Conservation (phyloP, 2,888 invertebrate genomes). For the Lumbricus terrestris region DNA sequence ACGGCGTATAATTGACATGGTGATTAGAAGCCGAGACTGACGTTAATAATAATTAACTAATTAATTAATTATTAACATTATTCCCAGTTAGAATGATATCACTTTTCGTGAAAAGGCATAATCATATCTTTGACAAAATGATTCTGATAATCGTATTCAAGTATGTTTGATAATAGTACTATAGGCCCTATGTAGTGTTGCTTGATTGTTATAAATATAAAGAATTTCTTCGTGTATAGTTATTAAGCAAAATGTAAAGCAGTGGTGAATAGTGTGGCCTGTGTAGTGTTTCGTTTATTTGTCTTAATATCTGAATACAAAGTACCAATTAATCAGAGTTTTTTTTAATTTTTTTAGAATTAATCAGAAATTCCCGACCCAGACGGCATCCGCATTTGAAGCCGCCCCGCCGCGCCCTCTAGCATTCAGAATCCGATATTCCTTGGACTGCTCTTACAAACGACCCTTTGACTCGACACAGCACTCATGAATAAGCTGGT, state of each 20-base stretch:
- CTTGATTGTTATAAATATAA: background rate
- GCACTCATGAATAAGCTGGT: too few species aligned
- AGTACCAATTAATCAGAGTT: background rate
- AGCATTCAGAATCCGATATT: too few species aligned
- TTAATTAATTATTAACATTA: too few species aligned
- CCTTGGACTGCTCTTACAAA: too few species aligned
- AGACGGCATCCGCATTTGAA: too few species aligned
- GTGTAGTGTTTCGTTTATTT: background rate
- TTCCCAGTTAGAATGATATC: background rate
- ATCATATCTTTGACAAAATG: slow-evolving; percentile 3
- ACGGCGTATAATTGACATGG: background rate
- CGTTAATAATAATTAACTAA: too few species aligned
- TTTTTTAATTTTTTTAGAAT: too few species aligned
- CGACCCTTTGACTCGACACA: too few species aligned
- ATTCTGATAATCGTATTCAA: background rate
- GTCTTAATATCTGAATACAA: background rate
- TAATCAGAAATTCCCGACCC: too few species aligned
- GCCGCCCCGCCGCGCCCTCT: too few species aligned
- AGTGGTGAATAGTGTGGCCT: background rate
- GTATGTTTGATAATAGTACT: too few species aligned
- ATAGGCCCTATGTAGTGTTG: slow-evolving; percentile 3
- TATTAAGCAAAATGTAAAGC: background rate
- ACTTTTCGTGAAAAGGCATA: background rate
- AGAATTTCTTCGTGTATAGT: background rate
- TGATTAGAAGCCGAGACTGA: too few species aligned